A percentile compares a stretch with the other conserved stretches of the same genome.
Conservation (phyloP, 1,140 invertebrate genomes). For the Cydia amplana region DNA sequence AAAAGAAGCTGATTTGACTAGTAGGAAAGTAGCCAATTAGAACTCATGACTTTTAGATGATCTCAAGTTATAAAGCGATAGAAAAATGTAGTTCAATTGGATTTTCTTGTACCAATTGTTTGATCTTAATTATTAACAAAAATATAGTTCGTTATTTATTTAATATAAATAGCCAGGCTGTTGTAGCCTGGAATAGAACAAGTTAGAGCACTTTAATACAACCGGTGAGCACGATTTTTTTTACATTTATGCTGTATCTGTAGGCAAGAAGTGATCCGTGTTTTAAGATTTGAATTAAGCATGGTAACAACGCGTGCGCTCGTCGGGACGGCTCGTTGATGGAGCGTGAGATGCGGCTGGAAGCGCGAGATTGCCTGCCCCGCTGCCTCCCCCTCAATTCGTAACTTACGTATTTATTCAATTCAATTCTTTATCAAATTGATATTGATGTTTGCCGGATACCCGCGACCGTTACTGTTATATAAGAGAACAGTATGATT, state of each 20-base stretch:
- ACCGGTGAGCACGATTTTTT: too few relatives aligned
- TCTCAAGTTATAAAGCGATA: too few relatives aligned
- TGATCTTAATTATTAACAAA: too few relatives aligned
- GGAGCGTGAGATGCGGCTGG: conserved; percentile 20
- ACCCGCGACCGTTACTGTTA: not conserved
- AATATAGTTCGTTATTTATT: too few relatives aligned
- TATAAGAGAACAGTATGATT: not conserved
- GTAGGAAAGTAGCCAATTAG: too few relatives aligned
- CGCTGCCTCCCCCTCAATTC: conserved; percentile 1
- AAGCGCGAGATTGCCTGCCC: not conserved
- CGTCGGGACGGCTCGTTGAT: conserved; percentile 7
- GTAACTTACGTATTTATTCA: conserved; percentile 26
- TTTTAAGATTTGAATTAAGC: conserved; percentile 17
- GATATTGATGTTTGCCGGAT: conserved; percentile 20
- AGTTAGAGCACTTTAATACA: too few relatives aligned
- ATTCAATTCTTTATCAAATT: conserved; percentile 24
- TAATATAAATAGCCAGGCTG: too few relatives aligned
- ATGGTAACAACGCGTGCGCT: conserved; percentile 11
- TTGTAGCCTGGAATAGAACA: too few relatives aligned
- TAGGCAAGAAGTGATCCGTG: not conserved
- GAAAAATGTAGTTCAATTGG: too few relatives aligned
- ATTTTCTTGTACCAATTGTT: too few relatives aligned
- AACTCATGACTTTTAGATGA: not conserved
- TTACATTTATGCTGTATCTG: not conserved
- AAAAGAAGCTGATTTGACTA: too few relatives aligned